These are phyloP conservation scores for Etheostoma spectabile DNA, from an alignment of 2,113 vertebrate species.

Conservation along the genomic window DNA sequence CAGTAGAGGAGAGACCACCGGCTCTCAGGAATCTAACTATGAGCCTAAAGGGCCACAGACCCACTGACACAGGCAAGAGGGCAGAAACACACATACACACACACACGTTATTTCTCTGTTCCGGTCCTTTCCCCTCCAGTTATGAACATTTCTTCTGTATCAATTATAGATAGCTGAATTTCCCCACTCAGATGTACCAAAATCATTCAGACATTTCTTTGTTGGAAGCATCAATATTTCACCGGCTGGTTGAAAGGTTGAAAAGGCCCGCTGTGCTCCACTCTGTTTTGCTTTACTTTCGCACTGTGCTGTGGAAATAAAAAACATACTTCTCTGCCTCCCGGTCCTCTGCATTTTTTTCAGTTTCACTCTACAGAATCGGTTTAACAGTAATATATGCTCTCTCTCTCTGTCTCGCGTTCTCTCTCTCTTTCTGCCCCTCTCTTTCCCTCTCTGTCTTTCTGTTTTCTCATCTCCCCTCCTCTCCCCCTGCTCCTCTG, in stretches of 20 bases:
- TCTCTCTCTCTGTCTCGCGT: background rate
- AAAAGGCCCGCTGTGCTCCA: constrained; percentile 50
- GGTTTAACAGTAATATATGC: constrained; percentile 8
- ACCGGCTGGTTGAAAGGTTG: constrained; percentile 67
- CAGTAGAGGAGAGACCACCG: constrained; percentile 1
- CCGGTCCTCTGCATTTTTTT: constrained; percentile 17
- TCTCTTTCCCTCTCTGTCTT: background rate
- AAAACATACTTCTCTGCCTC: constrained; percentile 46
- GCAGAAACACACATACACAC: constrained; percentile 22
- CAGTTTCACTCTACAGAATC: constrained; percentile 28
- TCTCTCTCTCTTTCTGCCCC: background rate
- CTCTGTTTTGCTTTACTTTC: constrained; percentile 46
- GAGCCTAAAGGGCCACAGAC: constrained; percentile 1
- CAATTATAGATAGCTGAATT: constrained; percentile 78
- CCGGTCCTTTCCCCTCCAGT: constrained; percentile 47
- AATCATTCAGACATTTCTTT: constrained; percentile 77
- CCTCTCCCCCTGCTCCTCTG: background rate
- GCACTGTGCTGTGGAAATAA: constrained; percentile 25
- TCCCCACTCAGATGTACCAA: constrained; percentile 61
- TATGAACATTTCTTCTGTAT: constrained; percentile 78
- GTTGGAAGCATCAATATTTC: constrained; percentile 84
- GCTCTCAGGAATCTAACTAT: background rate
- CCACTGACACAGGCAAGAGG: background rate
- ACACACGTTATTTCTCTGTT: constrained; percentile 37
- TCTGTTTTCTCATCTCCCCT: background rate